Evolutionary conservation across 2,888 invertebrate genomes (phyloP).

Genomic region (Cryptus viduatorius): DNA sequence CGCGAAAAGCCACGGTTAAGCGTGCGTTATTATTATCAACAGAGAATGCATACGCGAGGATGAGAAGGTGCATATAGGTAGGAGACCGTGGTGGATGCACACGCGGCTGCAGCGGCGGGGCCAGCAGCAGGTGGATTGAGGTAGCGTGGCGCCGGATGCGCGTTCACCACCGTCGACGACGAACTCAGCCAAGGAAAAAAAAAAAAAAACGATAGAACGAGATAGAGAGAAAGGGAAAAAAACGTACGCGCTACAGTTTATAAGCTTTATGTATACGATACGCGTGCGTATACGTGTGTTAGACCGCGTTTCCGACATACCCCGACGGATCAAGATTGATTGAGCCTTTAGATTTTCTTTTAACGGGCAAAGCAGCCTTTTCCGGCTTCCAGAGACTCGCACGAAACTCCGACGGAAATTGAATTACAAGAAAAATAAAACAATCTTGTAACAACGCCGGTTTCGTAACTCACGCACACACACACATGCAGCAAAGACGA

Average conservation of each 20-base stretch:
- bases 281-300: slow-evolving; percentile 71
- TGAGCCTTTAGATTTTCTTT: slow-evolving; percentile 52
- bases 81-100: slow-evolving; percentile 50
- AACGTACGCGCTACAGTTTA: slow-evolving; percentile 35
- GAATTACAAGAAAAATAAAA: slow-evolving; percentile 37
- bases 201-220: slow-evolving; percentile 10
- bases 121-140: slow-evolving; percentile 79
- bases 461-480: slow-evolving; percentile 30
- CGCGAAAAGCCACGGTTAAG: slow-evolving; percentile 54
- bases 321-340: slow-evolving; percentile 77
- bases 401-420: slow-evolving; percentile 43
- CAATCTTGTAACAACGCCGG: slow-evolving; percentile 33
- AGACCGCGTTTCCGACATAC: slow-evolving; percentile 74
- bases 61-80: slow-evolving; percentile 50
- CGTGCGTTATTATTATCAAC: slow-evolving; percentile 60
- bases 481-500: not conserved
- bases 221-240: slow-evolving; percentile 21
- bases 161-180: slow-evolving; percentile 67
- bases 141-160: slow-evolving; percentile 82
- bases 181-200: slow-evolving; percentile 41
- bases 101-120: slow-evolving; percentile 70
- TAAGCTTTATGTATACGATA: slow-evolving; percentile 70
- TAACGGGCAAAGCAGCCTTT: slow-evolving; percentile 55
- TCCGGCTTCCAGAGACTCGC: slow-evolving; percentile 33
- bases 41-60: slow-evolving; percentile 44